Evolutionary conservation across 2,888 invertebrate genomes (phyloP).

Genomic region (Plebejus anna): DNA sequence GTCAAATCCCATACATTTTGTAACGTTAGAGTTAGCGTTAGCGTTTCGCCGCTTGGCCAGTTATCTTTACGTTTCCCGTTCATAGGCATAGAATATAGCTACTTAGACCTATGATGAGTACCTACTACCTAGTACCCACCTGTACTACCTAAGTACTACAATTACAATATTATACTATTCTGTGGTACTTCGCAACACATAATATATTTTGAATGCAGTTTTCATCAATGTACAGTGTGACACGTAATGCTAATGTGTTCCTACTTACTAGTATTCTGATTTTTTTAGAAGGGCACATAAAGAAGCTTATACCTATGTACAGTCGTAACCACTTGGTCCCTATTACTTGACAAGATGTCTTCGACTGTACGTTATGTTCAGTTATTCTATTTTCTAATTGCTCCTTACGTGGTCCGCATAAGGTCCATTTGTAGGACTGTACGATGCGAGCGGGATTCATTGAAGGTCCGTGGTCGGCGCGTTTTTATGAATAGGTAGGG

Average conservation of each 20-base stretch:
- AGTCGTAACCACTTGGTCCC: not conserved
- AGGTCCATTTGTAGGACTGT: not conserved
- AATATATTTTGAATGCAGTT: not conserved
- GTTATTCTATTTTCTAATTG: not conserved
- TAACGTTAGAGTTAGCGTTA: no score
- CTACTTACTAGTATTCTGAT: not conserved
- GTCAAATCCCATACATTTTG: no score
- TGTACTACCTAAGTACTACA: no score
- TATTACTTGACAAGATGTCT: not conserved
- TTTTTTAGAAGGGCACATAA: not conserved
- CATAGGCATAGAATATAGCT: no score
- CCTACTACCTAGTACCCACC: not conserved
- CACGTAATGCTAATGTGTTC: not conserved
- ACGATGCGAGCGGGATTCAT: slow-evolving; percentile 53
- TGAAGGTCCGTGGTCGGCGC: slow-evolving; percentile 59
- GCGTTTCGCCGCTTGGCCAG: no score
- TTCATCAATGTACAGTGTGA: not conserved
- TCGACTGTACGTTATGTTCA: not conserved
- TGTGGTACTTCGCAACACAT: not conserved
- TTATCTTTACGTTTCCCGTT: no score
- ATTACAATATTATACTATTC: no score
- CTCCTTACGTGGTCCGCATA: not conserved
- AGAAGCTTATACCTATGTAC: not conserved
- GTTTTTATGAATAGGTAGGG: slow-evolving; percentile 72
- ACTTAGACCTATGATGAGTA: no score